Evolutionary conservation across 1,140 invertebrate species (phyloP), one percentile per base, ranked within the genome.

Genomic region (Temnothorax curvispinosus): DNA sequence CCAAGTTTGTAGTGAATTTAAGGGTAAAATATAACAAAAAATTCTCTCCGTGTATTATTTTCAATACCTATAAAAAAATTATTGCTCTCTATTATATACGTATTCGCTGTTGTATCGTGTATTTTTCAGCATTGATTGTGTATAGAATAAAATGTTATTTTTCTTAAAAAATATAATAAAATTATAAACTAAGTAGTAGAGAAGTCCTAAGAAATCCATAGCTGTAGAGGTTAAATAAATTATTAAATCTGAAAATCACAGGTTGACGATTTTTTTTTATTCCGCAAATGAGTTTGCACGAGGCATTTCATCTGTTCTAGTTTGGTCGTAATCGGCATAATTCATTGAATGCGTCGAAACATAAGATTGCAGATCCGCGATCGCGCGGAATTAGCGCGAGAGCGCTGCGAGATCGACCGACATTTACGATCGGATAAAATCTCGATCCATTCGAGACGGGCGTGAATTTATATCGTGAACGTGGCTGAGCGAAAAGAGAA

Each of bases 391-490:
- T 78, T 65, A 77, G 13, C 47, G 35, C 60, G 13, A 52, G 69
- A 64, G 6, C n/a, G 50, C 18, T 27, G 38, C 41, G n/a, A 52
- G 60, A 85, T 78, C 74, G 44, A 9, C 58, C 58, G 38, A 85
- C 21, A 38, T 67, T 78, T 67, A 85, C 60, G 80, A 84, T 84
- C 80, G 74, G 27, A 67, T 78, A 85, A 78, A 44, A 85, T 64
- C 82, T 77, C 58, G 32, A 77, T 65, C 5, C 35, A n/a, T n/a
- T 54, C 80, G 80, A 74, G 21, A 6, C 38, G 50, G n/a, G 47
- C 32, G 62, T 13, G n/a, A 85, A 85, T 77, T 85, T 65, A 78
- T 75, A 85, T 75, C 21, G 58, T 54, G 15, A 50, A 78, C 21
- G 7, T 56, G 41, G 27, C 27, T 18, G 32, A 21, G 50, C 27